A percentile compares a stretch with the other conserved stretches of the same genome.
Conservation (phyloP, 2,797 vertebrate species). For the Macropus fuliginosus region DNA sequence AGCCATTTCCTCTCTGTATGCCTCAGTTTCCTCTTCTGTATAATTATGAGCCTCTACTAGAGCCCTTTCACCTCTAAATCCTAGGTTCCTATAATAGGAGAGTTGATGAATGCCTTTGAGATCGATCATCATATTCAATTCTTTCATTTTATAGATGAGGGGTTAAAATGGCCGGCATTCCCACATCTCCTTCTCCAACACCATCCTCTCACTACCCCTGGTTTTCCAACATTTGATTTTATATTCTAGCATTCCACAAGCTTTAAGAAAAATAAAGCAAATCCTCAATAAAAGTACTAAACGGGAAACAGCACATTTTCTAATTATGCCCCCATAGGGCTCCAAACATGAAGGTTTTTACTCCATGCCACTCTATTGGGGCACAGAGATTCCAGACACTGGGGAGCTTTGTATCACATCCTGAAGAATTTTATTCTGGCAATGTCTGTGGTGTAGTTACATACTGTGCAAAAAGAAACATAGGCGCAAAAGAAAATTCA, state of each 20-base stretch:
- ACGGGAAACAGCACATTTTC: not conserved
- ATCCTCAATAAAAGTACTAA: not conserved
- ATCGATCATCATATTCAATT: not conserved
- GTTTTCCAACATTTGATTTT: not conserved
- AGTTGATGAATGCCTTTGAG: not conserved
- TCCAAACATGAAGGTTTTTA: not conserved
- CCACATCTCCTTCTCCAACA: not conserved
- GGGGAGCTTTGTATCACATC: fast-evolving
- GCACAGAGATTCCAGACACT: not conserved
- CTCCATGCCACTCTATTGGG: not conserved
- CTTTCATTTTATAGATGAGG: not conserved
- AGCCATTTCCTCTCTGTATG: not conserved
- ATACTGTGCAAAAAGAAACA: fast-evolving
- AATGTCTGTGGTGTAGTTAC: not conserved
- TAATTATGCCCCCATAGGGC: not conserved
- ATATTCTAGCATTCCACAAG: not conserved
- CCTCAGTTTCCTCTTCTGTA: not conserved
- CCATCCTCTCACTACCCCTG: not conserved
- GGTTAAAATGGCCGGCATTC: not conserved
- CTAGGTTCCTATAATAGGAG: not conserved
- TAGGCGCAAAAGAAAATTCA: fast-evolving
- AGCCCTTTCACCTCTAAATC: not conserved
- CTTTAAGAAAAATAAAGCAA: not conserved
- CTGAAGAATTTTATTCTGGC: not conserved
- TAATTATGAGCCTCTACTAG: not conserved